Evolutionary conservation across 2,113 vertebrate species (phyloP).

Genomic region (Cephalopterus ornatus): DNA sequence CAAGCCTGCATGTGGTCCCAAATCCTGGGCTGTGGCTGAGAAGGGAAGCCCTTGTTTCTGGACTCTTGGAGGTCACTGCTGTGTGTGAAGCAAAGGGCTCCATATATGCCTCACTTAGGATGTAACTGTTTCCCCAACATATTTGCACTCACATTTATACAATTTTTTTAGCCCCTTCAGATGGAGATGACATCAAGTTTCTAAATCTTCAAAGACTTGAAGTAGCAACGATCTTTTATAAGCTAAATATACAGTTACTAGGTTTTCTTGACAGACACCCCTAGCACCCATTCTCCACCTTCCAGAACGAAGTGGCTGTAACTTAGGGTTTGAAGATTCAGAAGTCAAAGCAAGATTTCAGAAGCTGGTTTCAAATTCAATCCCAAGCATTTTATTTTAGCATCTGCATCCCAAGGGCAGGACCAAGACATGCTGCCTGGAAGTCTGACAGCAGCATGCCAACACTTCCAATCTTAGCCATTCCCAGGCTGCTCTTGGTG

Average conservation of each 20-base stretch:
- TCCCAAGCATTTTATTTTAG: neutral
- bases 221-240: neutral
- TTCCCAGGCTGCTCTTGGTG: neutral
- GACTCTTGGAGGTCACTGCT: neutral
- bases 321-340: neutral
- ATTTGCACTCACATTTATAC: neutral
- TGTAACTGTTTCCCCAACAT: neutral
- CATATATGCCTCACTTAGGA: too few relatives aligned
- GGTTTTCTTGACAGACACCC: neutral
- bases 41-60: accelerated
- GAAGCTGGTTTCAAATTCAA: neutral
- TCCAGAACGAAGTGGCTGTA: neutral
- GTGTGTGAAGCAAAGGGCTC: neutral
- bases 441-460: neutral
- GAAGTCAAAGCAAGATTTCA: neutral
- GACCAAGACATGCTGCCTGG: neutral
- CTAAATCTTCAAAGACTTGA: neutral
- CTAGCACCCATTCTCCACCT: neutral
- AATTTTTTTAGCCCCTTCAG: neutral
- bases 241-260: neutral
- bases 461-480: neutral
- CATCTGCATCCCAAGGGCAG: neutral
- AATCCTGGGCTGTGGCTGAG: neutral
- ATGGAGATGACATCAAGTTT: neutral
- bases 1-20: too few relatives aligned